Base-by-base conservation (phyloP, 2,113 vertebrate species). In the Carollia perspicillata region DNA sequence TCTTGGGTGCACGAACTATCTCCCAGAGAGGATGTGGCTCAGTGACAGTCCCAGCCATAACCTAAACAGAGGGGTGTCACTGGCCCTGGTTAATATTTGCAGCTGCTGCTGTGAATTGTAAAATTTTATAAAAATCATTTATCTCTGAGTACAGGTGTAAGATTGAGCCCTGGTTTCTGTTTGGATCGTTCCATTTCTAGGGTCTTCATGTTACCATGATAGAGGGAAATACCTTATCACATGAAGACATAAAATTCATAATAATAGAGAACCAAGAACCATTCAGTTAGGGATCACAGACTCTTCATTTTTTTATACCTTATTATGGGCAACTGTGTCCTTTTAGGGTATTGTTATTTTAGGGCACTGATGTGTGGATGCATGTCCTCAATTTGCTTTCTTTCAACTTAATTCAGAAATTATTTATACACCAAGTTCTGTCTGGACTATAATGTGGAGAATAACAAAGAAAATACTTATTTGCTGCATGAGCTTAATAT, bases 21-120 rank as follows among this genome's bases (percentile, higher is more conserved):
- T 97, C 88, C 60, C 83, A 84, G 88, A 74, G 81, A 96, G 95
- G 93, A 97, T 93, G 65, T 96, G 78, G 90, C 96, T 93, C 71
- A 95, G 85, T 92, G 96, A 94, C 83, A 97, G 92, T 84, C 95
- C 47, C 14, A 72, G 85, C 74, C 13, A 30, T 85, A 96, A 97
- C 30, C 28, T 96, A 98, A 97, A 97, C 65, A 86, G 71, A 94
- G 23, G 17, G 30, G 72, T 80, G 75, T 89, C 66, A 72, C 69
- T 91, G 84, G 40, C 90, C 60, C 44, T 93, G 65, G 86, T 75
- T 94, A 75, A 71, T 53, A 96, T 69, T 47, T 88, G 42, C 28
- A 47, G 90, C 22, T 68, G 14, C 37, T 75, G 51, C 49, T 77
- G 14, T 75, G 63, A 51, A 66, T 55, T 87, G 16, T 83, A 88